These are phyloP conservation scores for Pelagia noctiluca DNA, from an alignment of 30 jellyfish, hydroid and myxozoan genomes.

Conservation along the genomic window DNA sequence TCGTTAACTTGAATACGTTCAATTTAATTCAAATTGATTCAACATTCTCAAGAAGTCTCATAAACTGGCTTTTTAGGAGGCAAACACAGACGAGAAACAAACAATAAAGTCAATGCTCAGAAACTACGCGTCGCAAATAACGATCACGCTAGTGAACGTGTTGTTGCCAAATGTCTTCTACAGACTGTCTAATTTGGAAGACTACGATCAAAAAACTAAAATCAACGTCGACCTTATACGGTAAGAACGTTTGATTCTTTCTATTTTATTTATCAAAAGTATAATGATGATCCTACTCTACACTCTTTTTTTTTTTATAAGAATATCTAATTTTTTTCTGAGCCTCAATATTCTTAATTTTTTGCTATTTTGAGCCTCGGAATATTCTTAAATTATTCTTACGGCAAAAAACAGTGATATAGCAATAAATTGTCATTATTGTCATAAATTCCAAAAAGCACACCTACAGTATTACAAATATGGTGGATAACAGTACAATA, in stretches of 20 bases:
- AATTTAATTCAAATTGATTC: neutral
- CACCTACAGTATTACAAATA: no score
- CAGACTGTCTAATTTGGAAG: constrained; percentile 63
- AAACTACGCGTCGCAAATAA: constrained; percentile 65
- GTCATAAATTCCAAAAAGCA: no score
- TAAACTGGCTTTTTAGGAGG: constrained; percentile 21
- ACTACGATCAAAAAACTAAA: constrained; percentile 50
- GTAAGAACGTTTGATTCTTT: constrained; percentile 1
- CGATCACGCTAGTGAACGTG: constrained; percentile 62
- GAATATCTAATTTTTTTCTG: no score
- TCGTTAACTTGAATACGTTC: neutral
- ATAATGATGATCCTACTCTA: no score
- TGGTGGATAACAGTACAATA: no score
- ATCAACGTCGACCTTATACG: constrained; percentile 59
- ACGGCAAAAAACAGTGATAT: no score
- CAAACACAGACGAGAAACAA: constrained; percentile 24
- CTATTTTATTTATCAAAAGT: no score
- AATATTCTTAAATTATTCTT: no score
- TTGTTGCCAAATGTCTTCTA: constrained; percentile 62
- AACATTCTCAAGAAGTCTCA: neutral
- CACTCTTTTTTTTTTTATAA: no score
- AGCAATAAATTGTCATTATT: no score
- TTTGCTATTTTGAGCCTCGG: no score
- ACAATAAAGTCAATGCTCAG: constrained; percentile 32
- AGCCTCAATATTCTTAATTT: no score